A percentile compares a stretch with the other conserved stretches of the same genome.
phyloP scores from a whole-genome alignment of 2,797 vertebrate genomes.

The Myotis pilosus region DNA sequence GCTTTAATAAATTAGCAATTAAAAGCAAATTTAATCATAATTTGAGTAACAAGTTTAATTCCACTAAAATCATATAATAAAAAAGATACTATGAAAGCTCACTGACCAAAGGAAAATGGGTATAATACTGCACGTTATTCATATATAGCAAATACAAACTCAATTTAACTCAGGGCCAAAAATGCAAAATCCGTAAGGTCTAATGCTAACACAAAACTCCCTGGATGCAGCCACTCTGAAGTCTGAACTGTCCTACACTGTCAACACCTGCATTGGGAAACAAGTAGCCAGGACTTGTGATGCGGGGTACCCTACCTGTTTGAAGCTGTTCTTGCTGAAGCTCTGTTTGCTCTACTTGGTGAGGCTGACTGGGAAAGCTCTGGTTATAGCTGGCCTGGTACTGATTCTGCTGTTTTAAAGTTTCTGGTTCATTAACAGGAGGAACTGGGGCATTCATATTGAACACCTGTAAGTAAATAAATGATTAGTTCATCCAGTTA shows the following conservation, averaged over 20 bases:
- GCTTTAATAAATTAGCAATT: constrained; percentile 24
- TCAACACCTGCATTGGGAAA: not conserved
- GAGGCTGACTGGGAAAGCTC: constrained; percentile 92
- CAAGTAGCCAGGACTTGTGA: not conserved
- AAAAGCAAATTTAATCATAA: not conserved
- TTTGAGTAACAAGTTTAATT: not conserved
- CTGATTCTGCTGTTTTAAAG: constrained; percentile 92
- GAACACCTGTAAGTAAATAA: constrained; percentile 89
- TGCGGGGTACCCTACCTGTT: constrained; percentile 87
- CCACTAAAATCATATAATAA: not conserved
- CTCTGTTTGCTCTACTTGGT: constrained; percentile 92
- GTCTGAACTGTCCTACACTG: not conserved
- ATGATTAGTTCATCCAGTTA: constrained; percentile 9
- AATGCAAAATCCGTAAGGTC: not conserved
- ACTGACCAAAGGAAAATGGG: not conserved
- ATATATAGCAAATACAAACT: not conserved
- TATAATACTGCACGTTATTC: not conserved
- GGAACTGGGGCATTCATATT: constrained; percentile 97
- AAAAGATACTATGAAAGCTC: not conserved
- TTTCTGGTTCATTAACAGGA: constrained; percentile 92
- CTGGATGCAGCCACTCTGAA: not conserved
- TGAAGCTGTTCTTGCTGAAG: constrained; percentile 95
- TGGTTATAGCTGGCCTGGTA: constrained; percentile 93
- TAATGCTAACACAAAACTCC: not conserved
- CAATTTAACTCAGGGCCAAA: not conserved